Base-by-base conservation (phyloP, 2,797 vertebrate species). In the Falco berigora region DNA sequence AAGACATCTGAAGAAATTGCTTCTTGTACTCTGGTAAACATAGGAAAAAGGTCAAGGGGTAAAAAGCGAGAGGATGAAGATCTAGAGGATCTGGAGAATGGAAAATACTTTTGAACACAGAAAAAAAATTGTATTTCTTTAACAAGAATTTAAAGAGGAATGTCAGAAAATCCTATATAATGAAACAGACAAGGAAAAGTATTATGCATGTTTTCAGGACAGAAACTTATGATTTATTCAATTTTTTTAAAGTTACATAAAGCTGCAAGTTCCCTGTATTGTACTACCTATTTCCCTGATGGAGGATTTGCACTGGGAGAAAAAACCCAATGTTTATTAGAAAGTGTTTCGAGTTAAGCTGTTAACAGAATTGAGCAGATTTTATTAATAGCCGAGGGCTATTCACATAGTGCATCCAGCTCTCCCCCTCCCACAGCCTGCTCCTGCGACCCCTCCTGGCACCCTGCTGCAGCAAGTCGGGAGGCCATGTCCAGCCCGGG, bases 401-500 rank as follows among this genome's bases (percentile, higher is more conserved):
- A 40, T 14, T 81, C 17, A 46, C 20, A 34, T 0, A 8, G 21
- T 24, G 46, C 19, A 22, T 59, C 80, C 40, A n/a, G 32, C 50
- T 86, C 11, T 69, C 23, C 50, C 40, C 7, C n/a, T 61, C 24
- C 18, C 30, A 28, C 59, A 36, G 17, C 19, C 15, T 20, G 34
- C 24, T 62, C 23, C 59, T 5, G 17, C 36, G 44, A 7, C 5
- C 14, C 7, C 18, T 36, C 2, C 0, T 30, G 21, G 56, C 53
- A 61, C 30, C n/a, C 12, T 0, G 0, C 32, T 61, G 34, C 4
- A 62, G 56, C 3, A 8, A 71, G 16, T 3, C 0, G 0, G 25
- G 25, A 92, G 15, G 9, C 5, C 24, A 74, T 81, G 24, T 8
- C 46, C 58, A 58, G 17, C 6, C 6, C 1, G 3, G 4, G 1